phyloP scores from a whole-genome alignment of 2,797 vertebrate species.

The Catostomus latipinnis region DNA sequence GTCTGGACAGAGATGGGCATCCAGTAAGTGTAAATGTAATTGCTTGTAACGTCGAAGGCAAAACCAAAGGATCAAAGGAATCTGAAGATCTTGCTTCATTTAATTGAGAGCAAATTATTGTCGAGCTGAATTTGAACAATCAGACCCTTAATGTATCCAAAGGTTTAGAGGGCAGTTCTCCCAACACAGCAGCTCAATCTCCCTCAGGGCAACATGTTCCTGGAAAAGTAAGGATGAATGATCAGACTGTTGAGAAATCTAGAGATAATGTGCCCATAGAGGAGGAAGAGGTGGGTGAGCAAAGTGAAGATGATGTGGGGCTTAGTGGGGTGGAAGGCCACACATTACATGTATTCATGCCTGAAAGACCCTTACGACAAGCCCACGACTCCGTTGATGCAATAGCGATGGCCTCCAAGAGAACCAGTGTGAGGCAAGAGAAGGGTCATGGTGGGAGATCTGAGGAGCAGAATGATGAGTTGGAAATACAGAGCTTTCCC shows the following conservation, averaged over 20 bases:
- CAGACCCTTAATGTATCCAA: slow-evolving; percentile 97
- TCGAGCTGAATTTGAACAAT: slow-evolving; percentile 98
- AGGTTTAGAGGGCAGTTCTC: slow-evolving; percentile 83
- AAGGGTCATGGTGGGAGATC: slow-evolving; percentile 73
- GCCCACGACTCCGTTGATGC: slow-evolving; percentile 69
- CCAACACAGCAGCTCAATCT: slow-evolving; percentile 63
- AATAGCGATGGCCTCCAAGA: slow-evolving; percentile 72
- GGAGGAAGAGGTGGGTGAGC: slow-evolving; percentile 67
- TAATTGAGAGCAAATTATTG: slow-evolving; percentile 94
- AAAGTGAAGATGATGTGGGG: slow-evolving; percentile 71
- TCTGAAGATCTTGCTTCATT: slow-evolving; percentile 79
- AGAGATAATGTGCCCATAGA: slow-evolving; percentile 74
- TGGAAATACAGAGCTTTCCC: slow-evolving; percentile 90
- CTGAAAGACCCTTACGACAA: slow-evolving; percentile 71
- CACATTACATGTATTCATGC: slow-evolving; percentile 71
- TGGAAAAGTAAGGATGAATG: slow-evolving; percentile 79
- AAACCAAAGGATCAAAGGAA: slow-evolving; percentile 73
- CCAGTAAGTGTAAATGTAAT: neutral
- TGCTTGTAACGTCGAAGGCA: slow-evolving; percentile 84
- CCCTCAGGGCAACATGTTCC: slow-evolving; percentile 68
- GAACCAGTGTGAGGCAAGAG: slow-evolving; percentile 70
- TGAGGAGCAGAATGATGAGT: slow-evolving; percentile 86
- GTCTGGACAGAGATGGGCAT: slow-evolving; percentile 84
- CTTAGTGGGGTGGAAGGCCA: slow-evolving; percentile 70
- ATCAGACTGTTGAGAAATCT: slow-evolving; percentile 73